These are phyloP conservation scores for Martes flavigula DNA, from an alignment of 2,797 vertebrate genomes.

Conservation along the genomic window DNA sequence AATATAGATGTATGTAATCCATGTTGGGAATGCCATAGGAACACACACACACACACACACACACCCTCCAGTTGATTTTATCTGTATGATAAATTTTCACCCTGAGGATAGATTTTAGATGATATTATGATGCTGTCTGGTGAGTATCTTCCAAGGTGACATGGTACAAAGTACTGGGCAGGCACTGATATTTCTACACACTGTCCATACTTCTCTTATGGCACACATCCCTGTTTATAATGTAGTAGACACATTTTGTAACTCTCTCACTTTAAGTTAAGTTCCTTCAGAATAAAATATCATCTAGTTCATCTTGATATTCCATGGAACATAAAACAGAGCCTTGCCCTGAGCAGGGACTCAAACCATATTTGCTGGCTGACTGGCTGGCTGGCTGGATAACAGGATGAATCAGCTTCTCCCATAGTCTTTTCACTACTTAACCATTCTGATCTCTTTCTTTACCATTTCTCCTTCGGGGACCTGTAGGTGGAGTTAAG, in stretches of 20 bases:
- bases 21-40: neutral
- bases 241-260: neutral
- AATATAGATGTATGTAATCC: neutral
- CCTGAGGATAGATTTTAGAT: neutral
- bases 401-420: neutral
- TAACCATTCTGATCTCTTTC: neutral
- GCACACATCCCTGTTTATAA: neutral
- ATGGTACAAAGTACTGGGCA: neutral
- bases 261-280: neutral
- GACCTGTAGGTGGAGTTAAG: neutral
- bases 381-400: neutral
- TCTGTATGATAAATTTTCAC: neutral
- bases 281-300: neutral
- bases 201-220: neutral
- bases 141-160: neutral
- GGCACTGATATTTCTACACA: neutral
- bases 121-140: neutral
- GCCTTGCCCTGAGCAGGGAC: neutral
- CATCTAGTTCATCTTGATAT: neutral
- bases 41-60: neutral
- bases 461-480: neutral
- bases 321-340: neutral
- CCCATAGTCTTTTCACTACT: neutral
- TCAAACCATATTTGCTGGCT: neutral
- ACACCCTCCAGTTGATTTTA: neutral